These are phyloP conservation scores for Thymelicus lineola DNA, from an alignment of 2,888 invertebrate species.

Conservation along the genomic window DNA sequence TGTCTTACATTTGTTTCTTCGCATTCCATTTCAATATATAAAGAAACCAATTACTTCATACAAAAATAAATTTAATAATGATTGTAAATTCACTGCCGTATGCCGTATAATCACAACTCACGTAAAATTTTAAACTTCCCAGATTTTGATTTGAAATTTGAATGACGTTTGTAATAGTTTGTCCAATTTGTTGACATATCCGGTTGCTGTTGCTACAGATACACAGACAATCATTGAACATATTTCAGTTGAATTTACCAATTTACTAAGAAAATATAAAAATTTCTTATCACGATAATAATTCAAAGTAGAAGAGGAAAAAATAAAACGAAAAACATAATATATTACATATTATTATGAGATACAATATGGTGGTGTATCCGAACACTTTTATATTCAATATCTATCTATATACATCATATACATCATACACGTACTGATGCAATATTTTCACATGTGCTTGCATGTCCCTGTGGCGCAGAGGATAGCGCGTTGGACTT, in stretches of 20 bases:
- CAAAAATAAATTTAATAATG: slow-evolving; percentile 43
- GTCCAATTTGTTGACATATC: slow-evolving; percentile 62
- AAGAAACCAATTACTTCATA: slow-evolving; percentile 23
- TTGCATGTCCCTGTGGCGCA: slow-evolving; percentile 91
- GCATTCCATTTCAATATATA: slow-evolving; percentile 57
- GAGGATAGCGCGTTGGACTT: slow-evolving; percentile 96
- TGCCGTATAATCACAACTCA: slow-evolving; percentile 49
- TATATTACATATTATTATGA: no score
- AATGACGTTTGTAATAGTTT: slow-evolving; percentile 42
- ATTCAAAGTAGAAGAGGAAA: no score
- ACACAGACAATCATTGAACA: slow-evolving; percentile 19
- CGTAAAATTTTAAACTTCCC: slow-evolving; percentile 74
- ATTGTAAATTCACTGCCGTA: slow-evolving; percentile 20
- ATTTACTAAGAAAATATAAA: no score
- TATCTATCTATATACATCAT: background rate
- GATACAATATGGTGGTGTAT: background rate
- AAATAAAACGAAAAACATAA: no score
- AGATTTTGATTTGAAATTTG: slow-evolving; percentile 54
- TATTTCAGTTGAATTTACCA: no score
- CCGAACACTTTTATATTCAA: background rate
- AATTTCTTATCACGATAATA: no score
- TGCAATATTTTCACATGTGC: slow-evolving; percentile 50
- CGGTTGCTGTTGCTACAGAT: slow-evolving; percentile 49
- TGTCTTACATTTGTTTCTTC: slow-evolving; percentile 39
- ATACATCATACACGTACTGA: background rate